Evolutionary conservation across 2,113 vertebrate genomes (phyloP).

Genomic region (Nymphicus hollandicus): DNA sequence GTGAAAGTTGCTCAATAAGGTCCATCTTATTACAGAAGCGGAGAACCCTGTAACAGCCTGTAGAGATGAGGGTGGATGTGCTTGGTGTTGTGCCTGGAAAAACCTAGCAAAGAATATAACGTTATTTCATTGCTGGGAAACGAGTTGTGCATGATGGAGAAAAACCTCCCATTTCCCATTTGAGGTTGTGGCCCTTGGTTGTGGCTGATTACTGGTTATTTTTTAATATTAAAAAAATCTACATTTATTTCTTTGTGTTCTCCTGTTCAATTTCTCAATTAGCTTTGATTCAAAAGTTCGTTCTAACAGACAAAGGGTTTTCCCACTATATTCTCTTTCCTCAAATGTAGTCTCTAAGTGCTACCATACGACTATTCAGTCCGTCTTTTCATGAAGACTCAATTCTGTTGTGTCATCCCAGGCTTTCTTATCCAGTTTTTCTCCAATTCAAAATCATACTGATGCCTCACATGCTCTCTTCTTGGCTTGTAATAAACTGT

Average conservation of each 20-base stretch:
- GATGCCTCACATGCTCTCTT: not conserved
- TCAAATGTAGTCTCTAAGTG: not conserved
- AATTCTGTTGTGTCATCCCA: not conserved
- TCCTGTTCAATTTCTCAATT: not conserved
- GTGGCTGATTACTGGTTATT: not conserved
- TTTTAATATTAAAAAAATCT: not conserved
- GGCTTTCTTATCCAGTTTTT: not conserved
- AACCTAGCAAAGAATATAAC: not conserved
- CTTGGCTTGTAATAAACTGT: not conserved
- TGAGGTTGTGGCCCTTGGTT: not conserved
- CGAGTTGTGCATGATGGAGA: not conserved
- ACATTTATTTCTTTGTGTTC: not conserved
- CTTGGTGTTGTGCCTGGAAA: not conserved
- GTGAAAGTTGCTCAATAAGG: not conserved
- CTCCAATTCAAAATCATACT: not conserved
- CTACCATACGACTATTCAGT: not conserved
- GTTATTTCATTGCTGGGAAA: not conserved
- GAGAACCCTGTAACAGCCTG: not conserved
- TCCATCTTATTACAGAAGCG: not conserved
- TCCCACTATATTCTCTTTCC: not conserved
- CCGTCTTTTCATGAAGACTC: not conserved
- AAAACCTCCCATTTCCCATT: not conserved
- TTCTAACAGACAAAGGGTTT: not conserved
- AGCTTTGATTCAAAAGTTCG: not conserved
- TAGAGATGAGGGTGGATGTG: not conserved